phyloP scores from a whole-genome alignment of 2,888 invertebrate species.

The Capitulum mitella region DNA sequence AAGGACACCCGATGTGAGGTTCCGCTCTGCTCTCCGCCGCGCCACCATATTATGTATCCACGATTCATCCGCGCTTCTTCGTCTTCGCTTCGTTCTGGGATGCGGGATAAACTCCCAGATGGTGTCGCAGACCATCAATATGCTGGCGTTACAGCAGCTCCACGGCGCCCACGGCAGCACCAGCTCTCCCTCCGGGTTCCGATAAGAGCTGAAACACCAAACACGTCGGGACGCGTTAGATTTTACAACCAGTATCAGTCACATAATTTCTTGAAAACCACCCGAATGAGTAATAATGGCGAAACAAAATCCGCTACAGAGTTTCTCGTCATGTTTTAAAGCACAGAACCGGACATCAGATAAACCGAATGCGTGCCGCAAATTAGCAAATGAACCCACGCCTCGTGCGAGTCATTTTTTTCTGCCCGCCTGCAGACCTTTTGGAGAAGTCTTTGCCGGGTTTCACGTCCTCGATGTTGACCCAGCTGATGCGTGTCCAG shows the following conservation, averaged over 20 bases:
- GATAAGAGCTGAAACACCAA: neutral
- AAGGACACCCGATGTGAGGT: no score
- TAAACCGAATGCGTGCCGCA: no score
- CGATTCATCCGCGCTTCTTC: neutral
- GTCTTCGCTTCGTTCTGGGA: neutral
- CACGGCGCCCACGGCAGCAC: conserved; percentile 14
- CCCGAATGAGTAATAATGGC: no score
- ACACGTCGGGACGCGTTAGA: no score
- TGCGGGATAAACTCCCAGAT: conserved; percentile 18
- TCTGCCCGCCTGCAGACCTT: neutral
- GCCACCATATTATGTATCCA: neutral
- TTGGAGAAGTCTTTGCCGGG: conserved; percentile 1
- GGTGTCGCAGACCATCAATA: conserved; percentile 6
- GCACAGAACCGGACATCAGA: no score
- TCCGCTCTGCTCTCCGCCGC: neutral
- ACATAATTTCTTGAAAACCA: no score
- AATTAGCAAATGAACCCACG: no score
- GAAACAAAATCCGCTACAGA: no score
- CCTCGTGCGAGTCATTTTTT: no score
- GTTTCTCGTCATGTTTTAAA: no score
- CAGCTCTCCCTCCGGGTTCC: neutral
- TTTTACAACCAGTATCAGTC: no score
- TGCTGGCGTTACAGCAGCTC: conserved; percentile 20
- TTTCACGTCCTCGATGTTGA: conserved; percentile 10
- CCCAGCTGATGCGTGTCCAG: conserved; percentile 19